Base-by-base conservation (phyloP, 2,888 invertebrate genomes). In the Hypena proboscidalis region DNA sequence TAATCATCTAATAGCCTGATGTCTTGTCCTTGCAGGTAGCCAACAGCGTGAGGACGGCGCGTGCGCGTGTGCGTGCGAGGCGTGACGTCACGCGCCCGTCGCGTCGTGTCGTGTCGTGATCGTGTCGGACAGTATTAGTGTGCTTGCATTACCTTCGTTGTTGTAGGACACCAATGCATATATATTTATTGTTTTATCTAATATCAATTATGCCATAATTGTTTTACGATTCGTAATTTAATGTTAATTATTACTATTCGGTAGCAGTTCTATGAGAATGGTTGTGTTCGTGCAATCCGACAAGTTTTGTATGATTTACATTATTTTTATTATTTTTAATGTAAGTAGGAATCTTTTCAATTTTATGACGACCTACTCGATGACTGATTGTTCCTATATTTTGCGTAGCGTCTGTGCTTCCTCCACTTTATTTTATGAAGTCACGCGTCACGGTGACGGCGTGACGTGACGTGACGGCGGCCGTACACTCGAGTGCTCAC, bases 191-290 rank as follows among this genome's bases (percentile, higher is more conserved):
- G 72, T 77, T 79, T 76, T 70, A 60, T 71, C 57, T 76, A 67
- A 69, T 78, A 73, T 83, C 80, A 81, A 79, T 80, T 84, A 85
- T 83, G 86, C 85, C 85, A 86, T 86, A 86, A 79, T 81, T 79
- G 79, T 83, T 84, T 83, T 83, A 83, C 82, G 70, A 80, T 74
- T 69, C 77, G 77, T 83, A 83, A 80, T 75, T 78, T 77, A 74
- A 78, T 74, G 67, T 79, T 78, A 80, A 81, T 78, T 76, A 78
- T 74, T 77, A 65, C 67, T 58, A 60, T 64, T 56, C 59, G 65
- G 59, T 64, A 70, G 72, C 73, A 56, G 61, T 61, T 67, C 61
- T 61, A 51, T 55, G 58, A 63, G 65, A 58, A 55, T 47, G 70
- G 67, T 67, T 64, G 72, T 67, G 73, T 54, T 56, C 64, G 70